phyloP scores from a whole-genome alignment of 1,140 invertebrate genomes.

The Metopolophium dirhodum region DNA sequence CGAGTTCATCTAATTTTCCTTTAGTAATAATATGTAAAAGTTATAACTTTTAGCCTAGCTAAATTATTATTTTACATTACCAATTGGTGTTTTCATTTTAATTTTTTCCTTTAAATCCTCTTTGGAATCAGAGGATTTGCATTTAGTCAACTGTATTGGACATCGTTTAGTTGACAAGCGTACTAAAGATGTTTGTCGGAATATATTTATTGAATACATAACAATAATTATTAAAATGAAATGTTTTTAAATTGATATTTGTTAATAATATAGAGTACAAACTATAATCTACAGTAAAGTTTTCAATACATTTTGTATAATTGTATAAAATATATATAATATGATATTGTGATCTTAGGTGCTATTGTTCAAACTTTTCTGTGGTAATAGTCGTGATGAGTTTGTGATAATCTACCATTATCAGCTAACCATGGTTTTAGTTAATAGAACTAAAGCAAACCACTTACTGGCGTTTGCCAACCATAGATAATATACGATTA shows the following conservation, averaged over 20 bases:
- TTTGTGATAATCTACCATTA: too few species aligned
- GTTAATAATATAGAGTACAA: too few species aligned
- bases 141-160: not conserved
- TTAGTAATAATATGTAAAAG: conserved; percentile 9
- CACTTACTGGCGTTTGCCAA: too few species aligned
- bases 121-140: conserved; percentile 20
- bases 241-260: not conserved
- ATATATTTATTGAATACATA: not conserved
- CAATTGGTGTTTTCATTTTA: conserved; percentile 58
- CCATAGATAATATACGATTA: too few species aligned
- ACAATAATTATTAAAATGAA: not conserved
- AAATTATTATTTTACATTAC: conserved; percentile 38
- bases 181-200: not conserved
- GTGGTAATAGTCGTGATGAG: too few species aligned
- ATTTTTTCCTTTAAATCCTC: conserved; percentile 33
- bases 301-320: too few species aligned
- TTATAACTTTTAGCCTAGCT: not conserved
- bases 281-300: too few species aligned
- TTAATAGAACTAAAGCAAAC: too few species aligned
- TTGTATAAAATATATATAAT: too few species aligned
- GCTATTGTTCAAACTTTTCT: too few species aligned
- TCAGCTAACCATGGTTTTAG: too few species aligned
- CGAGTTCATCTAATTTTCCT: conserved; percentile 73
- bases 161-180: not conserved
- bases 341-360: too few species aligned